Evolutionary conservation across 1,140 invertebrate species (phyloP).

Genomic region (Neodiprion pinetum): DNA sequence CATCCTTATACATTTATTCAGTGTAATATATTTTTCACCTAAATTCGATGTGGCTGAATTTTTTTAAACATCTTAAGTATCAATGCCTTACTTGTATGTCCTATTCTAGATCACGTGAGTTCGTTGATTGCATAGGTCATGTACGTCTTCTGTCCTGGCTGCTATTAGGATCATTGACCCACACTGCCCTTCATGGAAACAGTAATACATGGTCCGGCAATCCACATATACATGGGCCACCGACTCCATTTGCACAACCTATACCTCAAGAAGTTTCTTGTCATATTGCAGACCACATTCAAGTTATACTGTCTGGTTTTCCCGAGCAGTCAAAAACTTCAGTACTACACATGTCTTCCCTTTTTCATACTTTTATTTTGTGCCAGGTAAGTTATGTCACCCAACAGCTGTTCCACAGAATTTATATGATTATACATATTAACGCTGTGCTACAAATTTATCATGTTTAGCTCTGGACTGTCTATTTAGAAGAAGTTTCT

Average conservation of each 20-base stretch:
- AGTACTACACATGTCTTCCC: conserved; percentile 90
- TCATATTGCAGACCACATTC: conserved; percentile 96
- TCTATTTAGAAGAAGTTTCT: conserved; percentile 94
- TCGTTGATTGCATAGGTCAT: conserved; percentile 94
- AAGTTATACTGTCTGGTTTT: conserved; percentile 94
- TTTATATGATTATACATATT: no score
- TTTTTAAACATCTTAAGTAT: conserved; percentile 15
- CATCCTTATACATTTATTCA: not conserved
- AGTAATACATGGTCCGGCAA: conserved; percentile 37
- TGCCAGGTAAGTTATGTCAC: conserved; percentile 68
- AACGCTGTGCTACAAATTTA: not conserved
- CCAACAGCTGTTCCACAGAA: not conserved
- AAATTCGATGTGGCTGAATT: not conserved
- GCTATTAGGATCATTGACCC: conserved; percentile 90
- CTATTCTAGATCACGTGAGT: conserved; percentile 83
- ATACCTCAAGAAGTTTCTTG: conserved; percentile 95
- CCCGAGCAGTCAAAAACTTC: conserved; percentile 93
- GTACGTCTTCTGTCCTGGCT: conserved; percentile 96
- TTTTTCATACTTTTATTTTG: conserved; percentile 83
- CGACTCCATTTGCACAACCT: conserved; percentile 74
- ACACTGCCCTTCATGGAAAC: conserved; percentile 72
- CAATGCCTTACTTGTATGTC: conserved; percentile 21
- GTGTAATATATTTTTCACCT: conserved; percentile 16
- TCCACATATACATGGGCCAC: conserved; percentile 47
- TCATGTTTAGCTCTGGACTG: conserved; percentile 86